Evolutionary conservation across 2,113 vertebrate genomes (phyloP).

Genomic region (Galeopterus variegatus): DNA sequence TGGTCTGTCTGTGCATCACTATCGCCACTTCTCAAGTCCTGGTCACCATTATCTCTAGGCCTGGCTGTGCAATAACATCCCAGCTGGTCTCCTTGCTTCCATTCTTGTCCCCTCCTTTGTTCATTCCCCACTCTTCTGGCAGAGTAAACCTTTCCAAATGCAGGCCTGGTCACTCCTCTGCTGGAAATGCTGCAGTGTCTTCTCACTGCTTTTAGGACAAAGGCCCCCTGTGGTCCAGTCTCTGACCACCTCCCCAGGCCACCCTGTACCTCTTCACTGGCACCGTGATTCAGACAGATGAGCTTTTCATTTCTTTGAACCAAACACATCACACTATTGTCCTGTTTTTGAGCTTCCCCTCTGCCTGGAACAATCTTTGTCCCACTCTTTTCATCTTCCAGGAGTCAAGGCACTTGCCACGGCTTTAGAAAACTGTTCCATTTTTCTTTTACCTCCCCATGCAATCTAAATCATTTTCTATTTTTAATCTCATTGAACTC

Average conservation of each 20-base stretch:
- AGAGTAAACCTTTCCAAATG: not conserved
- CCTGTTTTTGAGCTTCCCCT: not conserved
- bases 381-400: not conserved
- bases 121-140: not conserved
- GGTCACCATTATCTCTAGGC: not conserved
- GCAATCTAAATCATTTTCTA: not conserved
- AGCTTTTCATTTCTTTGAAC: not conserved
- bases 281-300: not conserved
- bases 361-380: not conserved
- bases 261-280: not conserved
- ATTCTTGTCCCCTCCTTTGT: too few relatives aligned
- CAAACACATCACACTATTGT: not conserved
- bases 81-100: not conserved
- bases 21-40: not conserved
- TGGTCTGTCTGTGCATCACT: not conserved
- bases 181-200: not conserved
- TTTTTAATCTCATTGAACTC: constrained; percentile 46
- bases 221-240: not conserved
- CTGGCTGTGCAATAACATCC: not conserved
- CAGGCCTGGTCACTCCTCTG: not conserved
- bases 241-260: not conserved
- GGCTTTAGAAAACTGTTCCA: not conserved
- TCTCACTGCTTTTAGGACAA: not conserved
- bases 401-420: not conserved
- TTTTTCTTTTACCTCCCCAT: not conserved